Evolutionary conservation across 2,113 vertebrate species (phyloP).

Genomic region (Diadophis punctatus): DNA sequence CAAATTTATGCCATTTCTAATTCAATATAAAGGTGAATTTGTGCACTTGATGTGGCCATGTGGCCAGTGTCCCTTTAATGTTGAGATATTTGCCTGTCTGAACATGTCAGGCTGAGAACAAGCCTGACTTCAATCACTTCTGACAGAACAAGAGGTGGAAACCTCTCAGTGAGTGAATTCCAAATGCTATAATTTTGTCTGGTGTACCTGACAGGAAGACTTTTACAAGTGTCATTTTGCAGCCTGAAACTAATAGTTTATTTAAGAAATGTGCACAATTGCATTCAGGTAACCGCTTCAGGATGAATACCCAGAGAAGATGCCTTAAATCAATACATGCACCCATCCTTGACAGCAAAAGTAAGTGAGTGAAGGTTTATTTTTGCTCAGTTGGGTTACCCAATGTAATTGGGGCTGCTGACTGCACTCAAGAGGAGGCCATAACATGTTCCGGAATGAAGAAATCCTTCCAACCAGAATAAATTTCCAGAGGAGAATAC

Average conservation of each 20-base stretch:
- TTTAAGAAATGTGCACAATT: not conserved
- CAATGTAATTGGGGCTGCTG: constrained; percentile 20
- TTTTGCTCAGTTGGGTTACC: constrained; percentile 25
- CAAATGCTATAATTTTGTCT: not conserved
- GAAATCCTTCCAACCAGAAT: not conserved
- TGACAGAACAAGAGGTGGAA: not conserved
- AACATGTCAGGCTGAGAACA: not conserved
- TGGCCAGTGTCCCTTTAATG: not conserved
- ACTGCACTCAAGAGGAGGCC: not conserved
- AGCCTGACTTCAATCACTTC: not conserved
- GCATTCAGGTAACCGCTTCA: constrained; percentile 11
- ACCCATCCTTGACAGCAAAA: not conserved
- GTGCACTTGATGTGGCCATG: not conserved
- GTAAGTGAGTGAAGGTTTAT: not conserved
- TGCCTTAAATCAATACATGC: not conserved
- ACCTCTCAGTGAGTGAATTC: not conserved
- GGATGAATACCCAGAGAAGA: not conserved
- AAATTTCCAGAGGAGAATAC: not conserved
- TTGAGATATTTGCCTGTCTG: not conserved
- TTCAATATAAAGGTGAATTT: not conserved
- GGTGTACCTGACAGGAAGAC: not conserved
- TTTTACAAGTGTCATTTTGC: not conserved
- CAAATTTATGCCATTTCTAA: not conserved
- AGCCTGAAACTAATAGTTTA: constrained; percentile 4
- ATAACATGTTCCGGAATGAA: constrained; percentile 13